Evolutionary conservation across 2,797 vertebrate species (phyloP).

Genomic region (Tachyglossus aculeatus): DNA sequence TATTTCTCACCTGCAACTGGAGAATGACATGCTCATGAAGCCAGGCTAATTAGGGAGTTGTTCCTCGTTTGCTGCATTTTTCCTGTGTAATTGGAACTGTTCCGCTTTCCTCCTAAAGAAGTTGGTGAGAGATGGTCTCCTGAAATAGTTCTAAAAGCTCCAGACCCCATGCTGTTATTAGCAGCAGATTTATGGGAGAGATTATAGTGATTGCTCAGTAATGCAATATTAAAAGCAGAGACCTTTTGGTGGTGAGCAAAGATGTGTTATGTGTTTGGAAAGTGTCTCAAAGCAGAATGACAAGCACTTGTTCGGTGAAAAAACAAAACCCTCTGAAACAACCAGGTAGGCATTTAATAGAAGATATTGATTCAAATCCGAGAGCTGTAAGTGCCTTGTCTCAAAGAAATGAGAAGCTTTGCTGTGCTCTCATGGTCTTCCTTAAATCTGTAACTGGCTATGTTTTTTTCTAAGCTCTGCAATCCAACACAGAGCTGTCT

Average conservation of each 20-base stretch:
- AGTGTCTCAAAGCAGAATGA: background rate
- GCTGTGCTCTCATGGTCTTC: conserved; percentile 76
- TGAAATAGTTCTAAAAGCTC: conserved; percentile 53
- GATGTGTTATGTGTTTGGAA: background rate
- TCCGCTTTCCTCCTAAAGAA: conserved; percentile 37
- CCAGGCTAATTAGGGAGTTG: conserved; percentile 61
- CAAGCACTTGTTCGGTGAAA: background rate
- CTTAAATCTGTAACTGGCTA: conserved; percentile 84
- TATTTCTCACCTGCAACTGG: conserved; percentile 16
- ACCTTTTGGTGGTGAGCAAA: background rate
- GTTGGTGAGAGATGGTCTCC: conserved; percentile 25
- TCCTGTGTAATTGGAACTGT: conserved; percentile 59
- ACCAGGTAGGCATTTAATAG: conserved; percentile 7
- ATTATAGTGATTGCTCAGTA: conserved; percentile 45
- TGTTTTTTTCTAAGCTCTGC: conserved; percentile 83
- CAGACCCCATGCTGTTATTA: conserved; percentile 24
- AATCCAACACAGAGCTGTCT: conserved; percentile 86
- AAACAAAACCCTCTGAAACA: background rate
- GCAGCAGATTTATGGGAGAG: conserved; percentile 17
- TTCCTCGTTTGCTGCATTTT: conserved; percentile 57
- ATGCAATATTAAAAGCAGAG: conserved; percentile 47
- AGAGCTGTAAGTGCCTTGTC: conserved; percentile 54
- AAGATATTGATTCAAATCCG: background rate
- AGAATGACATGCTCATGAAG: conserved; percentile 23
- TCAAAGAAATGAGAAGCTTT: conserved; percentile 74